Evolutionary conservation across 2,113 vertebrate species (phyloP).

Genomic region (Canis aureus): DNA sequence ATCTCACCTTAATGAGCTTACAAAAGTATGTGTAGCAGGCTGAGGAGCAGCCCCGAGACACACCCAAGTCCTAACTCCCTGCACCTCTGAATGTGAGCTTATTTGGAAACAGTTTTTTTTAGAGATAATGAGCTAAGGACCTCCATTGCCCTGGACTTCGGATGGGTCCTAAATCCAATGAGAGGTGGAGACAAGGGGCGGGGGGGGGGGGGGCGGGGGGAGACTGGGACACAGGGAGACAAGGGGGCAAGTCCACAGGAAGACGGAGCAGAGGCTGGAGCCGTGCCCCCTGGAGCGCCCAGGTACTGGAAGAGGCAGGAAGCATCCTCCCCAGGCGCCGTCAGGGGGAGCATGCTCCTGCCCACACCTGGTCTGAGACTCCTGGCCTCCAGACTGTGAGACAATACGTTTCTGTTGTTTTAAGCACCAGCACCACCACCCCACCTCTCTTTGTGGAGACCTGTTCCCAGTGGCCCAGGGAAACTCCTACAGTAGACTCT

Average conservation of each 20-base stretch:
- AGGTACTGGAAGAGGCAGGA: background rate
- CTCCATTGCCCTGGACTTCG: accelerated
- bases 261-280: background rate
- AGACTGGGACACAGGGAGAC: no score
- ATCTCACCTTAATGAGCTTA: background rate
- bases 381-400: no score
- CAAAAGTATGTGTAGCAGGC: background rate
- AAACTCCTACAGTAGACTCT: accelerated
- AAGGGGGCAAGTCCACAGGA: accelerated
- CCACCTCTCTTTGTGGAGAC: accelerated
- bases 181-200: background rate
- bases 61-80: accelerated
- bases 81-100: background rate
- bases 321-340: accelerated
- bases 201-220: background rate
- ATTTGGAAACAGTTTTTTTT: background rate
- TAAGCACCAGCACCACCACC: no score
- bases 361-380: background rate
- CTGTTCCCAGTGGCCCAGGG: accelerated
- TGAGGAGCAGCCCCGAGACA: accelerated
- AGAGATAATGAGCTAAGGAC: background rate
- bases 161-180: background rate
- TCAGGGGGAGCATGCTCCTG: accelerated
- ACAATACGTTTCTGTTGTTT: accelerated
- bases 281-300: accelerated